phyloP scores from a whole-genome alignment of 2,888 invertebrate genomes.

The Tiphia femorata region DNA sequence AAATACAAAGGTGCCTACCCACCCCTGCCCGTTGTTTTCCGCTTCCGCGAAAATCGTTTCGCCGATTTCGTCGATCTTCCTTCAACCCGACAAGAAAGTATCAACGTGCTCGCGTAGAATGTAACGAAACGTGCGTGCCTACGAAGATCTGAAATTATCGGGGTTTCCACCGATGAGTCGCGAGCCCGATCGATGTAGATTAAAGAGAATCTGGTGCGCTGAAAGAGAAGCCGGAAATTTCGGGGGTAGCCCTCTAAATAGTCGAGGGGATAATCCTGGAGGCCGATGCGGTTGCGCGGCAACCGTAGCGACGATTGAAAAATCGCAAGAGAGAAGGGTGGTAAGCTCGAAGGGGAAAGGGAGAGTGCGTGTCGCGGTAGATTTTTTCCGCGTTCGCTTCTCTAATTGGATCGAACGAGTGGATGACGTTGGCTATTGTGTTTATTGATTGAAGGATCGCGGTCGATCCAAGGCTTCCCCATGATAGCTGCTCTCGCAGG shows the following conservation, averaged over 20 bases:
- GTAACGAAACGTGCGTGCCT: too few species aligned
- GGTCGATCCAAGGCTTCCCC: slow-evolving; percentile 29
- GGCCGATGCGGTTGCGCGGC: slow-evolving; percentile 34
- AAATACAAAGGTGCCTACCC: too few species aligned
- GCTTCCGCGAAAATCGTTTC: too few species aligned
- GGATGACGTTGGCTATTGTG: slow-evolving; percentile 37
- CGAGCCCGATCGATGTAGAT: too few species aligned
- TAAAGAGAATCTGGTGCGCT: too few species aligned
- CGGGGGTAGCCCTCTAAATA: slow-evolving; percentile 45
- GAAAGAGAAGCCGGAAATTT: too few species aligned
- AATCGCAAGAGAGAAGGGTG: slow-evolving; percentile 34
- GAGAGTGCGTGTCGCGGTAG: slow-evolving; percentile 6
- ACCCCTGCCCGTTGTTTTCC: too few species aligned
- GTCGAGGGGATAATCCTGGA: slow-evolving; percentile 41
- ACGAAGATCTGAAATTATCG: too few species aligned
- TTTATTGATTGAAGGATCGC: slow-evolving; percentile 30
- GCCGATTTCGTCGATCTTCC: too few species aligned
- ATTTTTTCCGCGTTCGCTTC: slow-evolving; percentile 16
- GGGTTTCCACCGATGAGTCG: too few species aligned
- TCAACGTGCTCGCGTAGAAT: too few species aligned
- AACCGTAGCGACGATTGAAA: slow-evolving; percentile 42
- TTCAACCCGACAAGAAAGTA: too few species aligned
- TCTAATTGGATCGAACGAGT: slow-evolving; percentile 34
- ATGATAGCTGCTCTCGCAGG: slow-evolving; percentile 6
- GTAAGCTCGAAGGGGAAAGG: slow-evolving; percentile 6